Evolutionary conservation across 64 coral and sea anemone genomes (phyloP).

Genomic region (Porites australiensis): DNA sequence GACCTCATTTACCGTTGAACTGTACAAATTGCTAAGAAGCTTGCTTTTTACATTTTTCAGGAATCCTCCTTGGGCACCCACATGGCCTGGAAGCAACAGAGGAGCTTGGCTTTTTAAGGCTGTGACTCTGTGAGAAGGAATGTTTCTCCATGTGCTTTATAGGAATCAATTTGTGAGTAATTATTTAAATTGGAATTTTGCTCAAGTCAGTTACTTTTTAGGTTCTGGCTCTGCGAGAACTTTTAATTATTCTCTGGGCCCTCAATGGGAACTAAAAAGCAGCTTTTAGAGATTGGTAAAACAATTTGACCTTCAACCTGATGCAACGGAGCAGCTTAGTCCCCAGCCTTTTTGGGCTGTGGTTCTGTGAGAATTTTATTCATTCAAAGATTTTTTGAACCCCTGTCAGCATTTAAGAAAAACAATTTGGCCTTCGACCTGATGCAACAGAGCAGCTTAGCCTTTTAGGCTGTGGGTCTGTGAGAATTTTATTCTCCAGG

Average conservation of each 20-base stretch:
- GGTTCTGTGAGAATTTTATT: not conserved
- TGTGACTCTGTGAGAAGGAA: not conserved
- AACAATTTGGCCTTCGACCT: not conserved
- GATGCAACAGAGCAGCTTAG: not conserved
- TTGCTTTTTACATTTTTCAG: not conserved
- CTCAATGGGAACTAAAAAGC: too few relatives aligned
- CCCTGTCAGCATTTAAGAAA: too few relatives aligned
- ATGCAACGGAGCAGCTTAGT: too few relatives aligned
- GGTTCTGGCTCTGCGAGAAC: too few relatives aligned
- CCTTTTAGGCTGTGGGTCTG: not conserved
- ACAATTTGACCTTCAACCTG: too few relatives aligned
- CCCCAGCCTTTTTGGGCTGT: too few relatives aligned
- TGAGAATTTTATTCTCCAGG: not conserved
- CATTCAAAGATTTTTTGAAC: not conserved
- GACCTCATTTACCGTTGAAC: not conserved
- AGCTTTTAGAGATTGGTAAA: too few relatives aligned
- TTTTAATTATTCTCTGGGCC: too few relatives aligned
- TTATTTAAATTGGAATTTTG: too few relatives aligned
- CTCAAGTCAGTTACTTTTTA: too few relatives aligned
- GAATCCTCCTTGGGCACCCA: not conserved
- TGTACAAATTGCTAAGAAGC: not conserved
- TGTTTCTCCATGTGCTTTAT: not conserved
- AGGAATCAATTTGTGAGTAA: not conserved
- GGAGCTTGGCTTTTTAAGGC: slow-evolving; percentile 2
- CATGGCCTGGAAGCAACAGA: not conserved